Base-by-base conservation (phyloP, 2,113 vertebrate species). In the Atractosteus spatula region DNA sequence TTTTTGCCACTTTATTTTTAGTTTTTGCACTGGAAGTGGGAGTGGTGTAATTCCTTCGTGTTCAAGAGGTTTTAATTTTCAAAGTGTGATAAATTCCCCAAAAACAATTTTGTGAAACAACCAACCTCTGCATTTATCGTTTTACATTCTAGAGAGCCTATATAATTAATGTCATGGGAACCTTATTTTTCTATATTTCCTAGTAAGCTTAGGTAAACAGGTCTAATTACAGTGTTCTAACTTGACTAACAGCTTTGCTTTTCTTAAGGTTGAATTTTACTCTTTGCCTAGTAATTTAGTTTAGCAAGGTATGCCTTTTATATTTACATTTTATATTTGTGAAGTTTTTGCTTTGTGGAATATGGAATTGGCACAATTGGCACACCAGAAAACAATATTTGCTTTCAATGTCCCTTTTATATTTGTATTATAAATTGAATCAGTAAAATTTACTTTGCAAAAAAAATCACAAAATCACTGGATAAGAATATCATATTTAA, bases 61-160 rank as follows among this genome's bases (percentile, higher is more conserved):
- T 29, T 29, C 29, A 29, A 29, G 29, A 29, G 29, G 29, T 29
- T 29, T 29, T 29, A 29, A 29, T 29, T 29, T 29, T 29, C 29
- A 29, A 29, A 29, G 29, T 29, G 29, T 29, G 29, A 29, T 29
- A 29, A 29, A 7, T 51, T 55, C 51, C 8, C 17, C 5, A 42
- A 17, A 62, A 51, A 71, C 74, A 79, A 78, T 55, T 65, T 65
- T 42, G 3, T 65, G 41, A 65, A 65, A 65, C 44, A 67, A 82
- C 73, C 77, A 17, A 62, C 65, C 41, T 70, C 65, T 69, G 63
- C 72, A 44, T 51, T 51, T 51, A 51, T 51, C 14, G n/a, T 54
- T n/a, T 17, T 66, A 16, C 44, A 41, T 51, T 68, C n/a, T 55
- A 7, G 10, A 57, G 14, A 56, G 41, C 62, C 71, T 17, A 13